Conservation (phyloP, 2,888 invertebrate genomes). For the Drosophila vallismaia region DNA sequence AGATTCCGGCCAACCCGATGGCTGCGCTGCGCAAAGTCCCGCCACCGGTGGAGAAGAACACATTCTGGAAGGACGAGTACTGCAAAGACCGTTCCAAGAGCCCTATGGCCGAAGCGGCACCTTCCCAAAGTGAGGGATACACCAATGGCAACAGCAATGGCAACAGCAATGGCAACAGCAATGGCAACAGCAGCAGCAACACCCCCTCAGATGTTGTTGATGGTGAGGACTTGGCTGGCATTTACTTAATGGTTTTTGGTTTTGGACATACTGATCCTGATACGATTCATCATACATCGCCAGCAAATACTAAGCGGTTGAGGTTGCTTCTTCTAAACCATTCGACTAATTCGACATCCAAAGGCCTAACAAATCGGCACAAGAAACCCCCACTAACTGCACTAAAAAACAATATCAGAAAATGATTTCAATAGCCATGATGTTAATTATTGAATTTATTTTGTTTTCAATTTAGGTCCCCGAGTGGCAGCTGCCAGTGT, state of each 20-base stretch:
- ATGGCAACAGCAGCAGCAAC: slow-evolving; percentile 15
- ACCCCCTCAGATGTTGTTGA: slow-evolving; percentile 63
- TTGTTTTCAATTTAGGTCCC: slow-evolving; percentile 15
- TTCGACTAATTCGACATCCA: slow-evolving; percentile 59
- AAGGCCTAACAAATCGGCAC: slow-evolving; percentile 52
- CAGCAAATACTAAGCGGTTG: slow-evolving; percentile 75
- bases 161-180: too few species aligned
- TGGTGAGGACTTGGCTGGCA: slow-evolving; percentile 69
- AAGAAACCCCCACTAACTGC: slow-evolving; percentile 55
- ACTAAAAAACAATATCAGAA: slow-evolving; percentile 54
- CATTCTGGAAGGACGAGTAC: slow-evolving; percentile 86
- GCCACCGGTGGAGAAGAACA: slow-evolving; percentile 88
- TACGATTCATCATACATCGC: slow-evolving; percentile 50
- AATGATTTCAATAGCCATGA: neutral
- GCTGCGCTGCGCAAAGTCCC: slow-evolving; percentile 88
- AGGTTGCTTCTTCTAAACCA: slow-evolving; percentile 67
- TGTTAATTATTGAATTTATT: neutral
- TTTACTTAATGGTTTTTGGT: slow-evolving; percentile 61
- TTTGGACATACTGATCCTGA: slow-evolving; percentile 51
- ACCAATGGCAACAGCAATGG: slow-evolving; percentile 15
- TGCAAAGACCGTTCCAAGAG: slow-evolving; percentile 84
- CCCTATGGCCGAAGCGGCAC: slow-evolving; percentile 79
- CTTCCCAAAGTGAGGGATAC: slow-evolving; percentile 29
- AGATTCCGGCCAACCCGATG: slow-evolving; percentile 90
- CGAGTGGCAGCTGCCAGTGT: slow-evolving; percentile 23